Evolutionary conservation across 2,113 vertebrate species (phyloP).

Genomic region (Amphiprion percula): DNA sequence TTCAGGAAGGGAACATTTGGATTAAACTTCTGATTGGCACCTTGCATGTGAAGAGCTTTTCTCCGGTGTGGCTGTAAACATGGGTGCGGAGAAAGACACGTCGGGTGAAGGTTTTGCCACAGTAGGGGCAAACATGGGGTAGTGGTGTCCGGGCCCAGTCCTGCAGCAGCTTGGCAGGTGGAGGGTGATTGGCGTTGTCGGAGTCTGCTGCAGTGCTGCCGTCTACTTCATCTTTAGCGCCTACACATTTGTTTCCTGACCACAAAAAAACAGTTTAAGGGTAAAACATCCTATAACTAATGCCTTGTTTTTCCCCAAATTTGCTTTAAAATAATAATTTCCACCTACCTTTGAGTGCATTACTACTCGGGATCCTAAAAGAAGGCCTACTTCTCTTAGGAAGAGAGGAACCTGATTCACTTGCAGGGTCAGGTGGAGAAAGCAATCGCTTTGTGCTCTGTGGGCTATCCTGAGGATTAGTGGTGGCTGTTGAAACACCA

Average conservation of each 20-base stretch:
- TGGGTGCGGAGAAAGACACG: conserved; percentile 92
- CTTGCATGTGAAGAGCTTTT: conserved; percentile 91
- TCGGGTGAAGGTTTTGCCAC: conserved; percentile 92
- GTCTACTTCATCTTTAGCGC: conserved; percentile 59
- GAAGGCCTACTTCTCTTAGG: conserved; percentile 65
- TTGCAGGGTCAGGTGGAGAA: conserved; percentile 28
- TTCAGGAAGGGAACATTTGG: conserved; percentile 22
- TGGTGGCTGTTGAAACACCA: conserved; percentile 35
- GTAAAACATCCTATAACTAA: background rate
- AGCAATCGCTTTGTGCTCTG: conserved; percentile 62
- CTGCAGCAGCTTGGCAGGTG: conserved; percentile 84
- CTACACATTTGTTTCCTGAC: conserved; percentile 60
- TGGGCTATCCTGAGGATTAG: conserved; percentile 8
- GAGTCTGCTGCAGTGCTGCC: conserved; percentile 29
- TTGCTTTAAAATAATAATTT: background rate
- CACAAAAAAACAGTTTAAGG: conserved; percentile 11
- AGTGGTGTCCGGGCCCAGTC: conserved; percentile 85
- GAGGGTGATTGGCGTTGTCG: conserved; percentile 76
- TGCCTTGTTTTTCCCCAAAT: background rate
- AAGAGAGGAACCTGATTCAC: conserved; percentile 50
- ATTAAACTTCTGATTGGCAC: conserved; percentile 52
- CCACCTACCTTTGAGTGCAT: conserved; percentile 58
- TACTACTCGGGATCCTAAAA: conserved; percentile 58
- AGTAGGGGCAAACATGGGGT: conserved; percentile 91
- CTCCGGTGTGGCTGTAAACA: conserved; percentile 91